Evolutionary conservation across 2,888 invertebrate genomes (phyloP), one percentile per base, ranked within the genome.

Genomic region (Caenorhabditis angaria): DNA sequence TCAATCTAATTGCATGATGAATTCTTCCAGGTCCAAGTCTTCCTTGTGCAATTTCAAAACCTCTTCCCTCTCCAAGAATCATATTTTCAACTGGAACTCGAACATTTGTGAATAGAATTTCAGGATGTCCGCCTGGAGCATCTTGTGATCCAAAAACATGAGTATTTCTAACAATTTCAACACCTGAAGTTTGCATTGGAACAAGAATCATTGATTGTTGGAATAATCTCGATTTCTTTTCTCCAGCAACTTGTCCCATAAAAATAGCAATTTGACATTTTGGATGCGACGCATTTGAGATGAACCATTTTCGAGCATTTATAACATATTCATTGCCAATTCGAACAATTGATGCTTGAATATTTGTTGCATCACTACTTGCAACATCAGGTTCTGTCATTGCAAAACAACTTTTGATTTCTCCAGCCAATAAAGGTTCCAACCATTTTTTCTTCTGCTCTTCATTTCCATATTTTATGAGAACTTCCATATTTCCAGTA

Each of bases 11-110:
- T 71, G 90, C 90, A 79, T 90, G 90, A 76, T 90, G 90, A 50
- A 90, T 89, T 48, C 90, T 79, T 8, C 89, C 90, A 0, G 90
- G 89, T 3, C 90, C 90, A 47, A 90, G 84, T 12, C 89, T 85
- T 54, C 90, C 90, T 32, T 82, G 90, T 35, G 89, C 89, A 63
- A 90, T 90, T 82, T 90, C 89, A 83, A 90, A 90, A 8, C 90
- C 90, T n/a, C 89, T 82, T 35, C 90, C 90, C 78, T 90, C 90
- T 55, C 89, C 89, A 35, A 89, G 81, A 65, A 90, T 76, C 76
- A 90, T 80, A 77, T 89, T 88, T 12, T 80, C 78, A 0, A 78
- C 83, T 1, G 90, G 90, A 0, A 90, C 89, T 20, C 87, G 80
- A 6, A 90, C 90, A 81, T 90, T 88, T 56, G 88, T 88, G 85